A percentile compares a stretch with the other conserved stretches of the same genome.
Conservation (phyloP, 2,797 vertebrate species). For the Gymnothorax reevesii region DNA sequence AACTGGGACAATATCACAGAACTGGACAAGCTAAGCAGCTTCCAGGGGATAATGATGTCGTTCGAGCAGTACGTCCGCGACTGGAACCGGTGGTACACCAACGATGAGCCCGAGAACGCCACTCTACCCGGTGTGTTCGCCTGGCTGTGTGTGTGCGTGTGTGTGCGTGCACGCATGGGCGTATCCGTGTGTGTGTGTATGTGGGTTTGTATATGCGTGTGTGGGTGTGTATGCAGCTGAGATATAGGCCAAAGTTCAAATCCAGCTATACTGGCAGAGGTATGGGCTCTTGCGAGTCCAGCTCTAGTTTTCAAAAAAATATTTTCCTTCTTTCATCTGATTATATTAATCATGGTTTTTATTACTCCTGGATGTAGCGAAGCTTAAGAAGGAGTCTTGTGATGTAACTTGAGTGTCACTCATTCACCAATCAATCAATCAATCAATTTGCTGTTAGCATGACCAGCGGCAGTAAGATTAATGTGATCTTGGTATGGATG, state of each 20-base stretch:
- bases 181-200: neutral
- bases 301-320: too few species aligned
- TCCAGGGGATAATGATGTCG: slow-evolving; percentile 78
- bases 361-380: neutral
- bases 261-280: too few species aligned
- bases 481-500: too few species aligned
- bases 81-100: slow-evolving; percentile 87
- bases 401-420: too few species aligned
- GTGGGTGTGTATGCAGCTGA: neutral
- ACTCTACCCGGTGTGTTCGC: slow-evolving; percentile 74
- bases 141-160: neutral
- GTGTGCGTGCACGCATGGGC: neutral
- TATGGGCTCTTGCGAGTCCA: too few species aligned
- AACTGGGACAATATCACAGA: slow-evolving; percentile 89
- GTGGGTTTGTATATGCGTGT: neutral
- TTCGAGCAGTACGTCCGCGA: slow-evolving; percentile 79
- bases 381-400: too few species aligned
- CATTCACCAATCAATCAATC: too few species aligned
- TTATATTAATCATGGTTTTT: too few species aligned
- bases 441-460: too few species aligned
- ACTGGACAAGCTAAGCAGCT: slow-evolving; percentile 81
- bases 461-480: too few species aligned
- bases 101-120: slow-evolving; percentile 74
- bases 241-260: too few species aligned
- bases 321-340: too few species aligned